Evolutionary conservation across 2,888 invertebrate genomes (phyloP).

Genomic region (Eupsilia transversa): DNA sequence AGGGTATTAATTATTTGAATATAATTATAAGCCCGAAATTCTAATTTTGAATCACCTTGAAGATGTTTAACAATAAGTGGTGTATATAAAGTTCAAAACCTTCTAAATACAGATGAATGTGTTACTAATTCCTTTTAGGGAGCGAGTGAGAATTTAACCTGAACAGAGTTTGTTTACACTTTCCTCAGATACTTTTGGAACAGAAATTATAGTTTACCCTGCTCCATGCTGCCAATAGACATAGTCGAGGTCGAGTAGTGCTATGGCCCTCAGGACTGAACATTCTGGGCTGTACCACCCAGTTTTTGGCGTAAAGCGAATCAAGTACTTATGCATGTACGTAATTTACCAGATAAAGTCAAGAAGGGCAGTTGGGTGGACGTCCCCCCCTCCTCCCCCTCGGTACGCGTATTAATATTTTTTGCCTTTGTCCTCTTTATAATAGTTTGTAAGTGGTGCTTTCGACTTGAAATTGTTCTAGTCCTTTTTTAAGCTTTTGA

Average conservation of each 20-base stretch:
- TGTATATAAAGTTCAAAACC: no score
- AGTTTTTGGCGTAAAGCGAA: neutral
- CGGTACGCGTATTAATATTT: neutral
- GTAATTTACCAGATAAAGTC: neutral
- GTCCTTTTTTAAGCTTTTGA: conserved; percentile 58
- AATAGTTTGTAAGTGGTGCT: conserved; percentile 38
- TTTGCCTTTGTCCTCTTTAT: conserved; percentile 38
- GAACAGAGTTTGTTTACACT: neutral
- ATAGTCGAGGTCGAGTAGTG: neutral
- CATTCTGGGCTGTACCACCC: neutral
- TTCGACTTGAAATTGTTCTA: conserved; percentile 67
- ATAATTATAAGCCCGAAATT: no score
- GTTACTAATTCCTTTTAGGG: neutral
- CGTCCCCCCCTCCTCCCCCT: neutral
- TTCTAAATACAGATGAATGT: neutral
- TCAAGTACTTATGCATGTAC: neutral
- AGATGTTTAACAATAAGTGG: no score
- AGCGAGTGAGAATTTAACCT: neutral
- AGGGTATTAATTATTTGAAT: no score
- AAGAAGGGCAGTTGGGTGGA: neutral
- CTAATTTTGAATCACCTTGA: no score
- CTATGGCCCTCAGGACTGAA: neutral
- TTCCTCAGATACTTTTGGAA: neutral
- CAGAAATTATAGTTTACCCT: neutral
- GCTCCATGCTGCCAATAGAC: neutral